Evolutionary conservation across 2,888 invertebrate genomes (phyloP), one percentile per base, ranked within the genome.

Genomic region (Epinotia brunnichana): DNA sequence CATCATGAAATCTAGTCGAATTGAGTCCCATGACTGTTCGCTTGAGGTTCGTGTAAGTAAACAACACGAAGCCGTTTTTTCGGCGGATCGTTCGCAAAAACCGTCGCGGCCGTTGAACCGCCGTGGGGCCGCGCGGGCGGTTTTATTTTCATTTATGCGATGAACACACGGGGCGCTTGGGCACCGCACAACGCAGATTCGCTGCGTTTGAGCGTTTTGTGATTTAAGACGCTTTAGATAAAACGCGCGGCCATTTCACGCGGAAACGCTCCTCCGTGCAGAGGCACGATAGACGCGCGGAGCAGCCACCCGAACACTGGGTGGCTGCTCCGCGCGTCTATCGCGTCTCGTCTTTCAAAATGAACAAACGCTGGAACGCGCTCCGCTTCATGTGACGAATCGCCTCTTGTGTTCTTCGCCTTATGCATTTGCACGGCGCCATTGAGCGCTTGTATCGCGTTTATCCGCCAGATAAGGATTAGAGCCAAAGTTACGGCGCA

Each of bases 81-180:
- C 79, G 81, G 83, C 87, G 86, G 85, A 87, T 84, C 72, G 82
- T 86, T 84, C 81, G 85, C 86, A 84, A 86, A 87, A 86, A 87
- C 83, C 84, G 83, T 83, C 83, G 83, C 84, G 88, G 86, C 81
- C 88, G 82, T 87, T 88, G 87, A 82, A 87, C 89, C 81, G 77
- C 74, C 77, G 77, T 79, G 85, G 82, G 85, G 86, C 85, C 83
- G 80, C 75, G 80, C 81, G 83, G 85, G 81, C 82, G 78, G 81
- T 81, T 83, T 83, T 82, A 80, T 84, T 84, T 85, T 80, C 82
- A 82, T 82, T 82, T 44, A 44, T 44, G 44, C 44, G 44, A 44
- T 15, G 44, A n/a, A 15, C 44, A n/a, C 4, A 44, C 44, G 44
- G 15, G 44, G 15, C 44, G 44, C 44, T 15, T 13, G 15, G 44